Conservation (phyloP, 2,797 vertebrate genomes). For the Discoglossus pictus region DNA sequence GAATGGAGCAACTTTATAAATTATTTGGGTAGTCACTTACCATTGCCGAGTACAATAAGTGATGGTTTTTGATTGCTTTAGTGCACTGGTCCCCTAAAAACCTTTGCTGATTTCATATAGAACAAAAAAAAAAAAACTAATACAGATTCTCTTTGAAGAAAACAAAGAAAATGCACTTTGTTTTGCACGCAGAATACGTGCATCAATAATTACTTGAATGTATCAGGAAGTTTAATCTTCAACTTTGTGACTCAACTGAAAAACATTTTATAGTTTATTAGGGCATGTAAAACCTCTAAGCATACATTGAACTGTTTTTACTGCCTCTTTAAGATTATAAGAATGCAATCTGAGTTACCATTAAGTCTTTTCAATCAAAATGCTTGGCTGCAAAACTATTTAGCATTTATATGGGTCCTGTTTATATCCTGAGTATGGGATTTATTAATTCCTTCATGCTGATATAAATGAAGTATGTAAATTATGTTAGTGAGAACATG, state of each 20-base stretch:
- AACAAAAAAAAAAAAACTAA: too few species aligned
- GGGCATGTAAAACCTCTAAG: not conserved
- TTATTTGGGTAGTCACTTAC: too few species aligned
- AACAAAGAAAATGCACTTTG: too few species aligned
- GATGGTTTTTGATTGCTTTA: too few species aligned
- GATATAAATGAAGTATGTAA: slow-evolving; percentile 42
- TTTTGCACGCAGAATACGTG: too few species aligned
- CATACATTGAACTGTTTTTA: slow-evolving; percentile 1
- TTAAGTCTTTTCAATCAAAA: slow-evolving; percentile 36
- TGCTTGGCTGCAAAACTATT: slow-evolving; percentile 16
- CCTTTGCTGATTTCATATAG: too few species aligned
- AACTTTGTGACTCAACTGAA: not conserved
- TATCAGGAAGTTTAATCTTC: too few species aligned
- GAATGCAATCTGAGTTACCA: slow-evolving; percentile 33
- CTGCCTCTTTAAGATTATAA: slow-evolving; percentile 21
- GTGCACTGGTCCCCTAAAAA: too few species aligned
- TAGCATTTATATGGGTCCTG: slow-evolving; percentile 40
- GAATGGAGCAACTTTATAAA: too few species aligned
- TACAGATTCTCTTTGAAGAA: too few species aligned
- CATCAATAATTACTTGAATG: too few species aligned
- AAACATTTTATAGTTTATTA: not conserved
- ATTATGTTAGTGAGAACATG: slow-evolving; percentile 25
- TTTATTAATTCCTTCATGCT: slow-evolving; percentile 29
- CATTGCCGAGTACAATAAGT: too few species aligned
- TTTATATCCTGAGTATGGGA: slow-evolving; percentile 24